A percentile compares a stretch with the other conserved stretches of the same genome.
Conservation (phyloP, 2,797 vertebrate species). For the Scolopax bukidnonensis region DNA sequence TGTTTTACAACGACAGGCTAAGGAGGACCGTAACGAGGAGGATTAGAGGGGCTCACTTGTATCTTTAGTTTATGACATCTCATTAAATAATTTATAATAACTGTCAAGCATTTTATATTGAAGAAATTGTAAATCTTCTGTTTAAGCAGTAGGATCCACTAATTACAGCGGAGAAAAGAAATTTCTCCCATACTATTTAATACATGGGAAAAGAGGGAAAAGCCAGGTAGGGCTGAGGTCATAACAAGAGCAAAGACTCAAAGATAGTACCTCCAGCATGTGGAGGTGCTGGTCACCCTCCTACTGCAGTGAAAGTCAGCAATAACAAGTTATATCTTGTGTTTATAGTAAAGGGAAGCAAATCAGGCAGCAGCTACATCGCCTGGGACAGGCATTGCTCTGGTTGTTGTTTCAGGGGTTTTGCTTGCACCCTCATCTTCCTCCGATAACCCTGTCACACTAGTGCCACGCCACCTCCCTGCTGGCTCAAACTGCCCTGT, state of each 20-base stretch:
- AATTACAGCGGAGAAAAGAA: neutral
- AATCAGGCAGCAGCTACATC: neutral
- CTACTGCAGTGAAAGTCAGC: neutral
- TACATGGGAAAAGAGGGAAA: neutral
- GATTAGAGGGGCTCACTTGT: conserved; percentile 31
- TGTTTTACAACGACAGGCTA: conserved; percentile 8
- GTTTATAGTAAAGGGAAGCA: neutral
- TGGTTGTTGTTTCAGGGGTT: neutral
- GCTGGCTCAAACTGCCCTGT: too few species aligned
- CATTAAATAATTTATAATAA: conserved; percentile 42
- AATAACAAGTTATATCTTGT: neutral
- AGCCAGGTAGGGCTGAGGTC: neutral
- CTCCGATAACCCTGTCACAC: neutral
- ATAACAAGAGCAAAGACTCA: neutral
- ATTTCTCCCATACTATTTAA: neutral
- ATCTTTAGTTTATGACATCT: conserved; percentile 27
- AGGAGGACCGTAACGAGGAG: neutral
- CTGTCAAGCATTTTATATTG: neutral
- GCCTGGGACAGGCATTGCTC: neutral
- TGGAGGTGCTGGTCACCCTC: neutral
- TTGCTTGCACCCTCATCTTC: too few species aligned
- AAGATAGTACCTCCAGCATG: neutral
- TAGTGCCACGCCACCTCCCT: neutral
- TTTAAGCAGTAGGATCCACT: conserved; percentile 10
- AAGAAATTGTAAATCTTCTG: neutral